Percentiles rank a stretch among this genome's conserved stretches.
phyloP scores from a whole-genome alignment of 2,888 invertebrate species.

The Plagodis pulveraria region DNA sequence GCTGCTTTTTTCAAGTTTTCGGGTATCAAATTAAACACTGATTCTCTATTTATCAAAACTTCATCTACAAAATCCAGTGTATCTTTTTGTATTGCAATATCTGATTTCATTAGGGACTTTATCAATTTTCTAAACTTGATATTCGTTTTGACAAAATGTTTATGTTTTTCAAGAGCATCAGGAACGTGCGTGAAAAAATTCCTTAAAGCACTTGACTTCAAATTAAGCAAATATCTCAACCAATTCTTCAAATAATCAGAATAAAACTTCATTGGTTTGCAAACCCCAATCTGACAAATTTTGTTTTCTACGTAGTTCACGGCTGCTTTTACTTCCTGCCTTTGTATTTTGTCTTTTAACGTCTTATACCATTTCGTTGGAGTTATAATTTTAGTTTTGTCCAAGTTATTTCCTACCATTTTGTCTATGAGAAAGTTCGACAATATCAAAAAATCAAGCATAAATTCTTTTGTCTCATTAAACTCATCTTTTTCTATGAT shows the following conservation, averaged over 20 bases:
- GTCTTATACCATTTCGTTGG: slow-evolving; percentile 24
- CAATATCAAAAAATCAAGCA: slow-evolving; percentile 15
- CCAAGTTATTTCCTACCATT: slow-evolving; percentile 14
- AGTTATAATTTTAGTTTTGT: slow-evolving; percentile 9
- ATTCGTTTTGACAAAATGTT: slow-evolving; percentile 18
- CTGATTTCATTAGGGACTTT: slow-evolving; percentile 40
- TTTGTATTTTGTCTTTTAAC: slow-evolving; percentile 25
- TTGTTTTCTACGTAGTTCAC: slow-evolving; percentile 7
- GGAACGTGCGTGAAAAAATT: slow-evolving; percentile 10
- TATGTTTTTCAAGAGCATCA: slow-evolving; percentile 17
- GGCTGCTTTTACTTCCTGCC: slow-evolving; percentile 26
- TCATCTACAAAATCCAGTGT: slow-evolving; percentile 59
- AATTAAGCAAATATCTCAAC: slow-evolving; percentile 19
- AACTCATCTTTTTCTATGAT: slow-evolving; percentile 5
- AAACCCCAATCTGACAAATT: slow-evolving; percentile 20
- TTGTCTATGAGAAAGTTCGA: slow-evolving; percentile 15
- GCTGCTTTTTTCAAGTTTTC: slow-evolving; percentile 41
- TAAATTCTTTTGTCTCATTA: slow-evolving; percentile 19
- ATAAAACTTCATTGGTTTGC: slow-evolving; percentile 10
- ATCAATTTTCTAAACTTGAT: slow-evolving; percentile 21
- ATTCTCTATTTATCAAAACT: slow-evolving; percentile 47
- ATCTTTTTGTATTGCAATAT: slow-evolving; percentile 48
- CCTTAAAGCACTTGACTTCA: slow-evolving; percentile 5
- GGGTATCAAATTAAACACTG: slow-evolving; percentile 41
- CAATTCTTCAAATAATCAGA: slow-evolving; percentile 22